Evolutionary conservation across 2,797 vertebrate species (phyloP).

Genomic region (Neoniphon sammara): DNA sequence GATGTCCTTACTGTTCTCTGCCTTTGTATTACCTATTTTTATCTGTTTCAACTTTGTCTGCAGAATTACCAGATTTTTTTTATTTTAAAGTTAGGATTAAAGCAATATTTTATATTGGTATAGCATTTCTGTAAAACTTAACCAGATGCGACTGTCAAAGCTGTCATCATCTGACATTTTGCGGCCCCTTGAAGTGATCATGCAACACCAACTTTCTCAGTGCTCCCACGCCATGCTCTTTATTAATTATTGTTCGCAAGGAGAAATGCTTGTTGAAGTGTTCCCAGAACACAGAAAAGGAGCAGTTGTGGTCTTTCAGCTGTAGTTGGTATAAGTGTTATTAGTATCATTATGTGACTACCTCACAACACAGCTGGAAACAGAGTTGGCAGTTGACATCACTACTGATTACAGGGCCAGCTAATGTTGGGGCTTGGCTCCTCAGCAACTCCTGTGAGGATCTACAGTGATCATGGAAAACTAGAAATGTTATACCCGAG

Average conservation of each 20-base stretch:
- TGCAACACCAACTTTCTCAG: constrained; percentile 59
- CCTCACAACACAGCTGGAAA: constrained; percentile 53
- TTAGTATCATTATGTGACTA: constrained; percentile 52
- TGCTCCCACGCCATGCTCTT: constrained; percentile 35
- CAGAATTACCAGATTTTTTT: constrained; percentile 56
- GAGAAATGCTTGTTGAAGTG: constrained; percentile 17
- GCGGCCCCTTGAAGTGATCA: constrained; percentile 41
- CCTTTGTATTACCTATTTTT: constrained; percentile 57
- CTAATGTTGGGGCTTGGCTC: constrained; percentile 71
- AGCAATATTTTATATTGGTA: constrained; percentile 52
- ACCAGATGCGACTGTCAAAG: constrained; percentile 71
- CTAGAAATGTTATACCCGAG: constrained; percentile 68
- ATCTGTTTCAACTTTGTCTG: constrained; percentile 27
- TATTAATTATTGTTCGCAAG: constrained; percentile 40
- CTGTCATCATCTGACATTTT: constrained; percentile 69
- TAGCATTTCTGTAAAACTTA: constrained; percentile 40
- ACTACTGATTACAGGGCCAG: constrained; percentile 60
- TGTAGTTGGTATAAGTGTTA: constrained; percentile 41
- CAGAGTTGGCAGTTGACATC: constrained; percentile 60
- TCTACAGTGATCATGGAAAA: constrained; percentile 69
- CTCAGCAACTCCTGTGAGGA: constrained; percentile 49
- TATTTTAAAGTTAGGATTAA: constrained; percentile 66
- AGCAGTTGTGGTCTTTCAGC: constrained; percentile 16
- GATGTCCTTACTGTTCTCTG: constrained; percentile 49
- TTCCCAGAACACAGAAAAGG: neutral